Evolutionary conservation across 1,140 invertebrate genomes (phyloP).

Genomic region (Temnothorax longispinosus): DNA sequence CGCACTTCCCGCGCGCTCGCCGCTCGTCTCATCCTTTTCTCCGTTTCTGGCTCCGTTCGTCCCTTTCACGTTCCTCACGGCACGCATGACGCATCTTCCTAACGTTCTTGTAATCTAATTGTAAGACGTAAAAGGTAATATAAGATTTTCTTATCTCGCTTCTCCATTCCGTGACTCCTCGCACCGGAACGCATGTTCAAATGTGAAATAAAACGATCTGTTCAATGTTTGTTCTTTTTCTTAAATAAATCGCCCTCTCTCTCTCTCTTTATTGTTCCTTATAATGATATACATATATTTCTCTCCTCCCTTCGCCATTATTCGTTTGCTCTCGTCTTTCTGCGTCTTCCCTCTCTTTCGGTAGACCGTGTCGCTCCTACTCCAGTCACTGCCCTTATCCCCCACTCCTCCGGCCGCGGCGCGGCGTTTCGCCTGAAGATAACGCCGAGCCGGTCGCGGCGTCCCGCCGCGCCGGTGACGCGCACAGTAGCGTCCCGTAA

Average conservation of each 20-base stretch:
- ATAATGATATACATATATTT: not conserved
- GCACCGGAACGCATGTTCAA: too few relatives aligned
- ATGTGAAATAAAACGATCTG: not conserved
- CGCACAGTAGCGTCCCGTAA: constrained; percentile 27
- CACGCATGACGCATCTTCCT: not conserved
- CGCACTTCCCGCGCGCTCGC: not conserved
- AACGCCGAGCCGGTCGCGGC: constrained; percentile 23
- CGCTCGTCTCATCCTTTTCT: not conserved
- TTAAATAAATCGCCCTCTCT: too few relatives aligned
- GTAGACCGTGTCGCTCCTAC: not conserved
- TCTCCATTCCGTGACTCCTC: not conserved
- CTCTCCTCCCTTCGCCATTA: not conserved
- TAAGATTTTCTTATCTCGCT: not conserved
- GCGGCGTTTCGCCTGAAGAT: constrained; percentile 1
- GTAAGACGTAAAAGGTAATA: not conserved
- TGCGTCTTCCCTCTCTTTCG: not conserved
- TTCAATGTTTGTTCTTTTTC: too few relatives aligned
- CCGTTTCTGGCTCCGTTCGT: not conserved
- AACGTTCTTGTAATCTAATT: not conserved
- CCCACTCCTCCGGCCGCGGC: not conserved
- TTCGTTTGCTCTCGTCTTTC: not conserved
- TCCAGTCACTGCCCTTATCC: constrained; percentile 21
- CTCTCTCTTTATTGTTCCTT: too few relatives aligned
- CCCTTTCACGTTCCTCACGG: not conserved
- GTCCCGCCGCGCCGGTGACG: not conserved